A percentile compares a stretch with the other conserved stretches of the same genome.
phyloP scores from a whole-genome alignment of 2,113 vertebrate species.

The Petrocephalus zakoni region DNA sequence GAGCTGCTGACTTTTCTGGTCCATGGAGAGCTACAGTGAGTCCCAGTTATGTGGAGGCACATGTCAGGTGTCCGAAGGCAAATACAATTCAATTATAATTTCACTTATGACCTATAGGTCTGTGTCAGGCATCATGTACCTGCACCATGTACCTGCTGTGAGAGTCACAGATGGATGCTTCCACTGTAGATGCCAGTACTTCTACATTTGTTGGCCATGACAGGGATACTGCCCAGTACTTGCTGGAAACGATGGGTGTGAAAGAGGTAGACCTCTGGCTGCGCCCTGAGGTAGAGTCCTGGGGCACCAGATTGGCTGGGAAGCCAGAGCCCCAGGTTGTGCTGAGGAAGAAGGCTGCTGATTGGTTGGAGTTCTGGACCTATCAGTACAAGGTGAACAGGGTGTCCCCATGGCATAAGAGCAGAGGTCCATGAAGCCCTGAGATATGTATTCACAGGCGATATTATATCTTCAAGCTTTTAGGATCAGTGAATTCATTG shows the following conservation, averaged over 20 bases:
- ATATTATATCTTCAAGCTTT: background rate
- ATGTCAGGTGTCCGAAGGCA: background rate
- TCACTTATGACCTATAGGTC: background rate
- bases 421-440: background rate
- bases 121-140: background rate
- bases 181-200: background rate
- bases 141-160: background rate
- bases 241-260: slow-evolving; percentile 42
- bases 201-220: background rate
- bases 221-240: slow-evolving; percentile 32
- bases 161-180: background rate
- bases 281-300: slow-evolving; percentile 38
- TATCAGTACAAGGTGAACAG: slow-evolving; percentile 48
- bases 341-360: slow-evolving; percentile 35
- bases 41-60: background rate
- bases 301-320: slow-evolving; percentile 30
- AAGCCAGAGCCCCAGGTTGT: slow-evolving; percentile 24
- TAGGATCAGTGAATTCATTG: background rate
- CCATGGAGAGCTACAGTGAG: slow-evolving; percentile 48
- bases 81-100: background rate
- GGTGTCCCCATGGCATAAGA: background rate
- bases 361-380: slow-evolving; percentile 51
- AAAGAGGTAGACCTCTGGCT: slow-evolving; percentile 45
- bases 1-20: slow-evolving; percentile 57
- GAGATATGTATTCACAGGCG: background rate